Conservation (phyloP, 2,113 vertebrate species). For the Semnornis frantzii region DNA sequence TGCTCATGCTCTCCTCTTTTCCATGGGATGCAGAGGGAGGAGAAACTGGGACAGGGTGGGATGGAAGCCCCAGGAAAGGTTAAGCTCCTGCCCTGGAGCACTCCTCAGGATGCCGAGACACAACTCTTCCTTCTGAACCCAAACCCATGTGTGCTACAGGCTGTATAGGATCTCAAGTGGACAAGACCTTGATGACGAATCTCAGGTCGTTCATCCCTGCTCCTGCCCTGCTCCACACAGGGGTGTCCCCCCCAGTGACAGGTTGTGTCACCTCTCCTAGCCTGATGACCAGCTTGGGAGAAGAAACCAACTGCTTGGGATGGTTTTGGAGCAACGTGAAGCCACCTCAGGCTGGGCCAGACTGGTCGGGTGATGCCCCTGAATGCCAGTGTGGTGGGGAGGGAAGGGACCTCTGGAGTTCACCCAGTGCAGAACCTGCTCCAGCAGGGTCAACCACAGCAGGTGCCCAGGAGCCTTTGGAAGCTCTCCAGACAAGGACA, state of each 20-base stretch:
- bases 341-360: too few relatives aligned
- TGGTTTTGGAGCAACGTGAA: not conserved
- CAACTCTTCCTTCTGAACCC: not conserved
- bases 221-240: too few relatives aligned
- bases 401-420: not conserved
- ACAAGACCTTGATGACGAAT: too few relatives aligned
- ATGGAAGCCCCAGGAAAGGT: not conserved
- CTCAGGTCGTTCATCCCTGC: not conserved
- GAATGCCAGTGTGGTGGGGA: not conserved
- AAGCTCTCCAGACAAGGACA: too few relatives aligned
- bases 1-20: too few relatives aligned
- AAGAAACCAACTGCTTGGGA: not conserved
- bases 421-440: too few relatives aligned
- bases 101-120: too few relatives aligned
- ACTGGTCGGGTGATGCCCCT: too few relatives aligned
- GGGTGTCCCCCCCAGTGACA: not conserved
- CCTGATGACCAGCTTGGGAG: not conserved
- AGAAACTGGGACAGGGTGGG: too few relatives aligned
- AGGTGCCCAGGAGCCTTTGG: too few relatives aligned
- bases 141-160: fast-evolving
- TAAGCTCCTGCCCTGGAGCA: not conserved
- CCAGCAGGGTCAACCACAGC: too few relatives aligned
- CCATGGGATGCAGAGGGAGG: not conserved
- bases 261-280: not conserved
- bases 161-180: not conserved